Percentiles rank a stretch among this genome's conserved stretches.
phyloP scores from a whole-genome alignment of 1,140 invertebrate genomes.

The Zaprionus davidi region DNA sequence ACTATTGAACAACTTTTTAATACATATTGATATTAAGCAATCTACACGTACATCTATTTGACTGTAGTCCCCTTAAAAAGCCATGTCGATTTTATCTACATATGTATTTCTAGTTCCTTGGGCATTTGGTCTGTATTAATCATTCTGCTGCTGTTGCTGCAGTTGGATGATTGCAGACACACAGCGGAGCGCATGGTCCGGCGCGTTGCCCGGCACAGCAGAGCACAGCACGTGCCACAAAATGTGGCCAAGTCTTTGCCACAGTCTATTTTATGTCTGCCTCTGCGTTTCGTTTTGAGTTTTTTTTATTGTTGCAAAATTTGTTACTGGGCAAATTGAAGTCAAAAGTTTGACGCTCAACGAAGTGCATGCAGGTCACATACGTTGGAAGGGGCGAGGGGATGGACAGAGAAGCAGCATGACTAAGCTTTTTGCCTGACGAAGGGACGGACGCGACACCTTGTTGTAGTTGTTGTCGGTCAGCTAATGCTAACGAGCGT shows the following conservation, averaged over 20 bases:
- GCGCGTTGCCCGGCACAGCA: not conserved
- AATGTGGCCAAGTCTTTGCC: constrained; percentile 56
- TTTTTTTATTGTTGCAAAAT: constrained; percentile 48
- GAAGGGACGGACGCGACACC: not conserved
- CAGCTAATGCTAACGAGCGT: constrained; percentile 45
- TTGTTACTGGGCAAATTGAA: constrained; percentile 75
- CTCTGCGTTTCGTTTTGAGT: constrained; percentile 18
- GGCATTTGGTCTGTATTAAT: constrained; percentile 24
- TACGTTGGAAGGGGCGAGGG: constrained; percentile 39
- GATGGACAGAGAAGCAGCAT: constrained; percentile 54
- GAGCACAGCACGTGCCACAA: constrained; percentile 50
- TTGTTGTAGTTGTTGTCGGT: constrained; percentile 20
- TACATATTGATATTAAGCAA: not conserved
- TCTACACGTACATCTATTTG: not conserved
- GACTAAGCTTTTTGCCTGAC: constrained; percentile 52
- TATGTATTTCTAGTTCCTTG: not conserved
- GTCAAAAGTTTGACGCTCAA: constrained; percentile 72
- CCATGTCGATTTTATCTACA: not conserved
- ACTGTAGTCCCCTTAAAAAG: not conserved
- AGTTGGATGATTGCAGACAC: constrained; percentile 44
- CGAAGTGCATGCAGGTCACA: constrained; percentile 74
- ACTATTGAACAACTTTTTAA: not conserved
- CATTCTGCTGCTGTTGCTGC: constrained; percentile 21
- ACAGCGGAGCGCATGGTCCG: constrained; percentile 5
- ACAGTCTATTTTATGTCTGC: constrained; percentile 43